Base-by-base conservation (phyloP, 2,113 vertebrate species). In the Neomonachus schauinslandi region DNA sequence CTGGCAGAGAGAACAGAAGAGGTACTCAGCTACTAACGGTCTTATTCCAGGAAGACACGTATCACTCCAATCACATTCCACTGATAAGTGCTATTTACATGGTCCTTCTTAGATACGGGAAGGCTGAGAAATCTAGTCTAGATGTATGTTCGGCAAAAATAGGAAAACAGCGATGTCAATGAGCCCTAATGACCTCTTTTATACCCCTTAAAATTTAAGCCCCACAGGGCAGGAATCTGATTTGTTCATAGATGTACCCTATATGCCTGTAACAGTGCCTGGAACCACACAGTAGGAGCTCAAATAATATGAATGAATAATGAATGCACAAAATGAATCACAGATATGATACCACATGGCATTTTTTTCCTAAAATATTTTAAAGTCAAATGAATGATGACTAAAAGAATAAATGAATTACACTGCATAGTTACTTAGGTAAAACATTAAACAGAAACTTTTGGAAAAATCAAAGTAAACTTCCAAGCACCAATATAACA, bases 391-490 rank as follows among this genome's bases (percentile, higher is more conserved):
- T 86, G 57, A 85, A 91, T 71, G 13, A 71, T 36, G 83, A 77
- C 22, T 92, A 63, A 79, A 83, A 89, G 8, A 91, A 93, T 31
- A 86, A 86, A 42, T 65, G 36, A 93, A 79, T 36, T 89, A 61
- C 12, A 77, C 12, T 92, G 22, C 46, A 72, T 14, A 74, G 33
- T 84, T 87, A 80, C 76, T 88, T 55, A 94, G 55, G 85, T 77
- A 51, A 89, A 88, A 91, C 21, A 83, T 79, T 84, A 81, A 79
- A 88, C 9, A 91, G 55, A 88, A 95, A 65, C 46, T 91, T 82
- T 24, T 76, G 22, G 42, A 71, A 92, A 96, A 96, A 65, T 39
- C 9, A 94, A 89, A 97, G 59, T 80, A 81, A 91, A 77, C 24
- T 83, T 94, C 55, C 18, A 94, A 90, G 61, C 39, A 94, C 59